A percentile compares a stretch with the other conserved stretches of the same genome.
Evolutionary conservation across 1,140 invertebrate genomes (phyloP).

Genomic region (Drosophila grimshawi): DNA sequence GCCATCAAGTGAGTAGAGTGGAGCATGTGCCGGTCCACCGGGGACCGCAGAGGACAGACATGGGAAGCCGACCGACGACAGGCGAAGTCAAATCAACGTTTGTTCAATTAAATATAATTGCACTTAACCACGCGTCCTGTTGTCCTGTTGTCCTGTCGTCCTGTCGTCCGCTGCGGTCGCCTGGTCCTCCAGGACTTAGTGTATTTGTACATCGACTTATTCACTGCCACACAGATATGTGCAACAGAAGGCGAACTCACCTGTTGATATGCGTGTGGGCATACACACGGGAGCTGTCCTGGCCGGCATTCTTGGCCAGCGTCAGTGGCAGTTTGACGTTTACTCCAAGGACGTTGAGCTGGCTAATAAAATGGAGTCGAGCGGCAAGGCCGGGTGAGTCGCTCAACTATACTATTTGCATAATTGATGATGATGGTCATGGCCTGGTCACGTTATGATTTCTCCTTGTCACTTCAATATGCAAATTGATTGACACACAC

Average conservation of each 20-base stretch:
- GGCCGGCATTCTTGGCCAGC: conserved; percentile 97
- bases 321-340: conserved; percentile 99
- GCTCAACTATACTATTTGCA: conserved; percentile 31
- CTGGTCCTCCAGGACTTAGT: conserved; percentile 4
- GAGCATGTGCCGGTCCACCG: not conserved
- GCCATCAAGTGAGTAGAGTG: conserved; percentile 93
- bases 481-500: conserved; percentile 53
- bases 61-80: conserved; percentile 24
- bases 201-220: not conserved
- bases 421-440: conserved; percentile 45
- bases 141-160: not conserved
- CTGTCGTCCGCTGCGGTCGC: not conserved
- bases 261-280: conserved; percentile 99
- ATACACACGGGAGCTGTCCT: conserved; percentile 98
- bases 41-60: not conserved
- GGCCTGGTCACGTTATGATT: conserved; percentile 48
- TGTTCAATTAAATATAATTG: conserved; percentile 81
- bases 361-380: conserved; percentile 99
- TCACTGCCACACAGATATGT: conserved; percentile 89
- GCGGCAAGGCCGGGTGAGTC: conserved; percentile 96
- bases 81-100: conserved; percentile 71
- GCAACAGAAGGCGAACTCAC: conserved; percentile 96
- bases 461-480: conserved; percentile 58
- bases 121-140: conserved; percentile 65
- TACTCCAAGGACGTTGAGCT: conserved; percentile 98